Evolutionary conservation across 2,113 vertebrate species (phyloP).

Genomic region (Mormoops blainvillei): DNA sequence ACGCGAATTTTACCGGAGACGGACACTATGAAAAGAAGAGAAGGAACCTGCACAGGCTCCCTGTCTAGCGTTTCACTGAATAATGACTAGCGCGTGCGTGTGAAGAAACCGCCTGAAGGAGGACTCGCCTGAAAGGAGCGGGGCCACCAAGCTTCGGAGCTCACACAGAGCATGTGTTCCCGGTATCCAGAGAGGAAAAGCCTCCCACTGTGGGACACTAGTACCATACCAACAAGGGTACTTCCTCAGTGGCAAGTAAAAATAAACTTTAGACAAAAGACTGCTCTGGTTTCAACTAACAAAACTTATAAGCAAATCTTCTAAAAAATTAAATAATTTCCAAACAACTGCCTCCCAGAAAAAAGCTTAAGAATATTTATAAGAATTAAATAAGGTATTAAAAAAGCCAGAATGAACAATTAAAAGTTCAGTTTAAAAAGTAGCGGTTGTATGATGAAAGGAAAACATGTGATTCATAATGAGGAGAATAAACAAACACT

Average conservation of each 20-base stretch:
- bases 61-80: neutral
- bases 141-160: neutral
- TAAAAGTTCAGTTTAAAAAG: neutral
- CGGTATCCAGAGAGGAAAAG: neutral
- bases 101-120: neutral
- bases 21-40: neutral
- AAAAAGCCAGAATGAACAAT: neutral
- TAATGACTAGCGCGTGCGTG: neutral
- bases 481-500: neutral
- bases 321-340: neutral
- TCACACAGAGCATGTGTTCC: neutral
- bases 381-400: neutral
- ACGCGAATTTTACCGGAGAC: neutral
- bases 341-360: neutral
- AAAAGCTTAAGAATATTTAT: neutral
- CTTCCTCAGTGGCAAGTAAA: neutral
- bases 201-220: too few species aligned
- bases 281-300: neutral
- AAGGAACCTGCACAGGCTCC: neutral
- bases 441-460: neutral
- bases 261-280: neutral
- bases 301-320: neutral
- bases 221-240: neutral
- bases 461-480: neutral
- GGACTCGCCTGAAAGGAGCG: neutral